Percentiles rank a stretch among this genome's conserved stretches.
Conservation (phyloP, 2,113 vertebrate species). For the Lathamus discolor region DNA sequence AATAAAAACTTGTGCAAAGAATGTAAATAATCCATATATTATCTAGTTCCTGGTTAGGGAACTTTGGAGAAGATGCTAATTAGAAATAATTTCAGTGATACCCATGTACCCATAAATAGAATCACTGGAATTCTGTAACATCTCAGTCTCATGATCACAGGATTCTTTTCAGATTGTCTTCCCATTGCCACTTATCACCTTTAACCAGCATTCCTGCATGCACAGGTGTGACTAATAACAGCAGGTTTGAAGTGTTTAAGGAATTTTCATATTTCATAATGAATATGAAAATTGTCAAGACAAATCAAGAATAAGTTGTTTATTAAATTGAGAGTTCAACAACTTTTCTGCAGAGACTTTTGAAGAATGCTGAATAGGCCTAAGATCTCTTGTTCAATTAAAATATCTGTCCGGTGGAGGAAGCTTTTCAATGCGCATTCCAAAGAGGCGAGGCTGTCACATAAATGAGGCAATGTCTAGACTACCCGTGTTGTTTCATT, state of each 20-base stretch:
- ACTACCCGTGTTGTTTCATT: not conserved
- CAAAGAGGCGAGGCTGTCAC: not conserved
- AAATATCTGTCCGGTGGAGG: not conserved
- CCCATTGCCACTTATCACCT: not conserved
- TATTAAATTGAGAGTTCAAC: not conserved
- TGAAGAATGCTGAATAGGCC: not conserved
- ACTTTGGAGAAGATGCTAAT: not conserved
- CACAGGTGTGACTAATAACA: not conserved
- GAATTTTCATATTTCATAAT: not conserved
- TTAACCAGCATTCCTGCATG: not conserved
- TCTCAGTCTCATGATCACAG: not conserved
- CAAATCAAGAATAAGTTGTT: not conserved
- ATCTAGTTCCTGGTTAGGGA: not conserved
- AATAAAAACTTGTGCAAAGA: not conserved
- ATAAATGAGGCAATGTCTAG: not conserved
- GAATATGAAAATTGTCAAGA: not conserved
- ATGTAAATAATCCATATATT: not conserved
- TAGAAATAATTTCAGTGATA: not conserved
- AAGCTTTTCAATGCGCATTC: not conserved
- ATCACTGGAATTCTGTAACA: not conserved
- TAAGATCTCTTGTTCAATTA: not conserved
- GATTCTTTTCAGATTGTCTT: not conserved
- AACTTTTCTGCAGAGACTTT: not conserved
- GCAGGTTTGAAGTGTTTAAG: not conserved
- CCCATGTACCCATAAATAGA: not conserved